A percentile compares a stretch with the other conserved stretches of the same genome.
Evolutionary conservation across 2,113 vertebrate genomes (phyloP).

Genomic region (Notarius lentiginosus): DNA sequence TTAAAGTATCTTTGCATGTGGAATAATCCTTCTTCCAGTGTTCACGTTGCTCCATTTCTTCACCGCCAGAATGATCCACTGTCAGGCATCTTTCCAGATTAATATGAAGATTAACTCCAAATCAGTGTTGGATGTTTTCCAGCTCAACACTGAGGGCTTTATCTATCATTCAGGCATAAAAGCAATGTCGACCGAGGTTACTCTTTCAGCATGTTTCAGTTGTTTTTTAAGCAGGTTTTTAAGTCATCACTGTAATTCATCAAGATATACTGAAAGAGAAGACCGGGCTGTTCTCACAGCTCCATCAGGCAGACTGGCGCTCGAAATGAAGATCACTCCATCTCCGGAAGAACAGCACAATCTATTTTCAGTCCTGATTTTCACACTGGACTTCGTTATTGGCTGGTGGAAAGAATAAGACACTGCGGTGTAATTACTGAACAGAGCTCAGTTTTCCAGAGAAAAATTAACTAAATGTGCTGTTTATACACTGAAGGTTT

Average conservation of each 20-base stretch:
- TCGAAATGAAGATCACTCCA: background rate
- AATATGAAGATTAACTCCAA: background rate
- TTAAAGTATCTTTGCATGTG: background rate
- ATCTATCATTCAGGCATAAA: background rate
- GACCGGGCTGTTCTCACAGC: background rate
- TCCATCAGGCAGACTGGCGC: background rate
- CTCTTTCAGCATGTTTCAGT: background rate
- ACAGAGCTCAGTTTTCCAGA: background rate
- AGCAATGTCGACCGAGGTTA: background rate
- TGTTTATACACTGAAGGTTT: background rate
- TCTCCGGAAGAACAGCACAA: background rate
- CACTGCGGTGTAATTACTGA: background rate
- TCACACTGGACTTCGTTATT: background rate
- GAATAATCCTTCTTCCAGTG: background rate
- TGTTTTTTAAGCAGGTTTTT: background rate
- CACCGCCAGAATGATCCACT: background rate
- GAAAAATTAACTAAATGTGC: background rate
- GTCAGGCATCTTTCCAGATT: background rate
- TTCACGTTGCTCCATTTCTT: background rate
- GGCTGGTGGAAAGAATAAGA: background rate
- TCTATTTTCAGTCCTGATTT: background rate
- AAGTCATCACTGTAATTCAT: background rate
- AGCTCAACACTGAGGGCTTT: background rate
- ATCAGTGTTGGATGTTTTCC: background rate
- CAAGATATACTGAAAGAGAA: background rate